These are phyloP conservation scores for Ursus arctos DNA, from an alignment of 2,113 vertebrate genomes.

Conservation along the genomic window DNA sequence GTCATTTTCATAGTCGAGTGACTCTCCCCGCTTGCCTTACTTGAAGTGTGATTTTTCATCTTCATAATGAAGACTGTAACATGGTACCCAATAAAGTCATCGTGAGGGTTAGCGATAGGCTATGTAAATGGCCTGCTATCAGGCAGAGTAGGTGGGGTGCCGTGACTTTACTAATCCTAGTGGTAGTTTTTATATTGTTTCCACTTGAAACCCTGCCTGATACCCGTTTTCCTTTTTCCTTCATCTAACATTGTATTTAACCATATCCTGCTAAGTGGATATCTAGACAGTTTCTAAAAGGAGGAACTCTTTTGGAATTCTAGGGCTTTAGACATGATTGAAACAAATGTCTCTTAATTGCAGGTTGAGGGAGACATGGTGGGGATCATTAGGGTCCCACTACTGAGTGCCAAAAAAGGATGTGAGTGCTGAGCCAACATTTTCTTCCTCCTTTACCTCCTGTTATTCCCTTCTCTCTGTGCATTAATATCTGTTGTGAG, in stretches of 20 bases:
- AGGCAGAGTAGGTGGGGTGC: background rate
- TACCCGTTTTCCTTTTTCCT: background rate
- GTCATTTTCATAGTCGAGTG: background rate
- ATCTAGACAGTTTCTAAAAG: constrained; percentile 17
- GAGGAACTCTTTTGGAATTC: constrained; percentile 14
- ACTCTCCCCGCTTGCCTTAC: background rate
- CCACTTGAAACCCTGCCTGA: background rate
- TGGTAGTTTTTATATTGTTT: background rate
- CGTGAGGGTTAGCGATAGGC: background rate
- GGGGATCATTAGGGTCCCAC: background rate
- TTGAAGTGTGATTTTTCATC: background rate
- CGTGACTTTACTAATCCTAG: background rate
- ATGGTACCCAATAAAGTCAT: background rate
- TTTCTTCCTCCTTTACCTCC: background rate
- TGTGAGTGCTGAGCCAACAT: background rate
- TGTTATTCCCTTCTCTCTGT: background rate
- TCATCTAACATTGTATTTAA: background rate
- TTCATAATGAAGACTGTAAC: background rate
- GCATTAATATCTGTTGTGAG: background rate
- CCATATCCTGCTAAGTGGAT: background rate
- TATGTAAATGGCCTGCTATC: background rate
- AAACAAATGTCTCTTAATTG: constrained; percentile 40
- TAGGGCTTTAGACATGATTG: background rate
- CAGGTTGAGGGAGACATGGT: background rate
- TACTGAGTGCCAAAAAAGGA: background rate